phyloP scores from a whole-genome alignment of 2,888 invertebrate genomes.

The Tuta absoluta region DNA sequence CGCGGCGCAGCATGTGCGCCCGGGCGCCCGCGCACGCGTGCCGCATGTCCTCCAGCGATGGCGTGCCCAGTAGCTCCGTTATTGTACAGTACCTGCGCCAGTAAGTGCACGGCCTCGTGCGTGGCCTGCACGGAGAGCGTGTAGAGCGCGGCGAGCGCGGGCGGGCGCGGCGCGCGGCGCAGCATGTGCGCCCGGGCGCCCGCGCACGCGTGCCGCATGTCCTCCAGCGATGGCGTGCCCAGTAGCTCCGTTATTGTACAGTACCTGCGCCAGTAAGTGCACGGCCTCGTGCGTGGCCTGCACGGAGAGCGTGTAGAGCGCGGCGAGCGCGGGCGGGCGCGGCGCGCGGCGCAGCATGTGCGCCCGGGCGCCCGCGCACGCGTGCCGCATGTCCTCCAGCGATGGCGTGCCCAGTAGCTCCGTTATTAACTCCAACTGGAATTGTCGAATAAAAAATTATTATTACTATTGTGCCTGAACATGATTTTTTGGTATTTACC shows the following conservation, averaged over 20 bases:
- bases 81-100: constrained; percentile 77
- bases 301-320: constrained; percentile 93
- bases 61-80: constrained; percentile 18
- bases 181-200: constrained; percentile 96
- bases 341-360: constrained; percentile 94
- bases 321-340: constrained; percentile 92
- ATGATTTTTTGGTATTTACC: no score
- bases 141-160: constrained; percentile 93
- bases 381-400: constrained; percentile 97
- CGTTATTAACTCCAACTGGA: constrained; percentile 97
- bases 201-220: constrained; percentile 98
- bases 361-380: constrained; percentile 96
- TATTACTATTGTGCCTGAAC: neutral
- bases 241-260: constrained; percentile 96
- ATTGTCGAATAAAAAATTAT: neutral
- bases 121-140: constrained; percentile 95
- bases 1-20: constrained; percentile 93
- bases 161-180: constrained; percentile 92
- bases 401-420: constrained; percentile 98
- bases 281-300: constrained; percentile 99
- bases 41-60: neutral
- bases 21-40: constrained; percentile 98
- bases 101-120: constrained; percentile 98
- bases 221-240: constrained; percentile 96
- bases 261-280: constrained; percentile 88